These are phyloP conservation scores for Nothobranchius kuhntae DNA, from an alignment of 2,113 vertebrate genomes.

Conservation along the genomic window DNA sequence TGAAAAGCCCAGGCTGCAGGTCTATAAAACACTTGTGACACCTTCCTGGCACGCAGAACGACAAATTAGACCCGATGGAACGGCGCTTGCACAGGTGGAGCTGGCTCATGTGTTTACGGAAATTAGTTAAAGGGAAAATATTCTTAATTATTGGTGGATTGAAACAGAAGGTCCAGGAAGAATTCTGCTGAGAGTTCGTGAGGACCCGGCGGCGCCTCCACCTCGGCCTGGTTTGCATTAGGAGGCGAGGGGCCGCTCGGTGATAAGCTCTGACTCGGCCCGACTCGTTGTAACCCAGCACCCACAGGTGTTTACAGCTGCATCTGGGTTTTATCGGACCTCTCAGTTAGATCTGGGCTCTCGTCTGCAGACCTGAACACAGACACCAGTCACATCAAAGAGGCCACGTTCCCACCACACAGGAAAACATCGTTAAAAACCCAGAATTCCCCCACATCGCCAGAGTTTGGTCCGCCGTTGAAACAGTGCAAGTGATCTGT, in stretches of 20 bases:
- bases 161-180: constrained; percentile 21
- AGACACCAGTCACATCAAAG: too few relatives aligned
- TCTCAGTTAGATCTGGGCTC: constrained; percentile 44
- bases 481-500: too few relatives aligned
- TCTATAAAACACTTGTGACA: too few relatives aligned
- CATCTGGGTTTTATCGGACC: constrained; percentile 61
- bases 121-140: constrained; percentile 25
- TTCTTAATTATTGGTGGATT: constrained; percentile 12
- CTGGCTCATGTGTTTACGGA: constrained; percentile 17
- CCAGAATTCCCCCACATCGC: too few relatives aligned
- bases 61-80: too few relatives aligned
- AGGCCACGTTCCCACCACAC: too few relatives aligned
- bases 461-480: too few relatives aligned
- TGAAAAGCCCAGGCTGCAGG: too few relatives aligned
- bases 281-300: constrained; percentile 54
- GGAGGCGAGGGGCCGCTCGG: constrained; percentile 54
- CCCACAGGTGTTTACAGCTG: constrained; percentile 79
- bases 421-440: too few relatives aligned
- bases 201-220: constrained; percentile 50
- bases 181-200: constrained; percentile 51
- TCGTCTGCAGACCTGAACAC: too few relatives aligned
- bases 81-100: too few relatives aligned
- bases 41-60: too few relatives aligned
- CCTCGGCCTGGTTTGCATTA: constrained; percentile 76
- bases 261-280: constrained; percentile 63